Conservation (phyloP, 2,888 invertebrate genomes). For the Loripinus fragilis region DNA sequence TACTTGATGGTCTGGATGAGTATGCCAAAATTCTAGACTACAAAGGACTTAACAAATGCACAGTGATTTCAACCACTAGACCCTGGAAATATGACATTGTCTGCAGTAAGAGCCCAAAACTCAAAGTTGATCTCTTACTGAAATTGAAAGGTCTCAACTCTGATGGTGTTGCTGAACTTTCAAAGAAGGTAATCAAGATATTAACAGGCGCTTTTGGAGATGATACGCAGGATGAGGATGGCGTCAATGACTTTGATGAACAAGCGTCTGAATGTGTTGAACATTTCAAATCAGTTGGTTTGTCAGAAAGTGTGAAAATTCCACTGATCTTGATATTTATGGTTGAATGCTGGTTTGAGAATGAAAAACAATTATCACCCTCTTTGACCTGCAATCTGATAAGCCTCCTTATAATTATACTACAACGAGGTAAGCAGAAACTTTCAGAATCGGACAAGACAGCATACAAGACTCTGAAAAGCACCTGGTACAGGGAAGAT, state of each 20-base stretch:
- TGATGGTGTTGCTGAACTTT: neutral
- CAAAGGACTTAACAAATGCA: neutral
- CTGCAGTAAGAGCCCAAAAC: neutral
- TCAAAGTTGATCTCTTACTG: neutral
- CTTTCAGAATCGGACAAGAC: neutral
- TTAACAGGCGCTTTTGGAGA: neutral
- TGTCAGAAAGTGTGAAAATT: neutral
- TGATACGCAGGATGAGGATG: neutral
- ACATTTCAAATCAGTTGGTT: neutral
- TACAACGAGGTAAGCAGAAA: neutral
- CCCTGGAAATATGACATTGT: conserved; percentile 6
- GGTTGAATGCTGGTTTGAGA: neutral
- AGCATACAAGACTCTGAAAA: neutral
- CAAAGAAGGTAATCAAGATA: neutral
- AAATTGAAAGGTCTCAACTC: conserved; percentile 4
- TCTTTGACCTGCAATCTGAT: neutral
- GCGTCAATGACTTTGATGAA: neutral
- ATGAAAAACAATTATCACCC: neutral
- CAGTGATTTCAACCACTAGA: neutral
- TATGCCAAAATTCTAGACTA: neutral
- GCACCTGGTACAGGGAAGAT: neutral
- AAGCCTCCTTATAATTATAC: neutral
- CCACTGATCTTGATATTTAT: neutral
- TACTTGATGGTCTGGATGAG: conserved; percentile 4
- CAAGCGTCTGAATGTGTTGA: neutral